Evolutionary conservation across 2,113 vertebrate species (phyloP).

Genomic region (Alaudala cheleensis): DNA sequence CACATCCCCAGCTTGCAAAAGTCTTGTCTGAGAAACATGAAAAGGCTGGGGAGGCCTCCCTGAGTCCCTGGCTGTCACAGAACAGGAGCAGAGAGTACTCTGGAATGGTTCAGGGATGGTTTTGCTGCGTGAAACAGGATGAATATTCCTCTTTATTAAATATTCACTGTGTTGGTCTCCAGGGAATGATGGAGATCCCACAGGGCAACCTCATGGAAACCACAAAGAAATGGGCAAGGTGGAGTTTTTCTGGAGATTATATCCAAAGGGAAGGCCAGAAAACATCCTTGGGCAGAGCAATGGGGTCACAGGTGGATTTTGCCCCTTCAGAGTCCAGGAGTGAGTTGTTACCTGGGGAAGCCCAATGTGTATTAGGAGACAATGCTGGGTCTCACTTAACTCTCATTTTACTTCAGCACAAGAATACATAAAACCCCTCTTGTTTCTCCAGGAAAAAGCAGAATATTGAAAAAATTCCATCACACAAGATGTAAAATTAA

Average conservation of each 20-base stretch:
- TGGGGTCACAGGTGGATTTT: background rate
- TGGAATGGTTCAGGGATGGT: background rate
- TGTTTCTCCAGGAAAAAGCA: background rate
- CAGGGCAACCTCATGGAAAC: background rate
- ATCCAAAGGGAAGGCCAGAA: background rate
- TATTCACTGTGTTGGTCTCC: fast-evolving
- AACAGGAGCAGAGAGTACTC: background rate
- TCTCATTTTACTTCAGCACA: background rate
- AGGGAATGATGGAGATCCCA: background rate
- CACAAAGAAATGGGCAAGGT: fast-evolving
- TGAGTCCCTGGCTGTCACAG: background rate
- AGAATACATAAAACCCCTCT: background rate
- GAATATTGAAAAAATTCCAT: background rate
- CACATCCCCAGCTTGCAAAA: background rate
- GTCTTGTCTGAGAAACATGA: fast-evolving
- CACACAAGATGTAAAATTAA: background rate
- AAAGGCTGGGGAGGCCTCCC: background rate
- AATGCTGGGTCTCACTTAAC: fast-evolving
- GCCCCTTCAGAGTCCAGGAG: background rate
- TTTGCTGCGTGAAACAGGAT: fast-evolving
- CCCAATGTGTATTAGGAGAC: fast-evolving
- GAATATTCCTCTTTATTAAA: background rate
- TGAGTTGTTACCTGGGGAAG: background rate
- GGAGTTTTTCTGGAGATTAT: background rate
- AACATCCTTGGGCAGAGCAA: background rate